These are phyloP conservation scores for Alca torda DNA, from an alignment of 2,797 vertebrate species.

Conservation along the genomic window DNA sequence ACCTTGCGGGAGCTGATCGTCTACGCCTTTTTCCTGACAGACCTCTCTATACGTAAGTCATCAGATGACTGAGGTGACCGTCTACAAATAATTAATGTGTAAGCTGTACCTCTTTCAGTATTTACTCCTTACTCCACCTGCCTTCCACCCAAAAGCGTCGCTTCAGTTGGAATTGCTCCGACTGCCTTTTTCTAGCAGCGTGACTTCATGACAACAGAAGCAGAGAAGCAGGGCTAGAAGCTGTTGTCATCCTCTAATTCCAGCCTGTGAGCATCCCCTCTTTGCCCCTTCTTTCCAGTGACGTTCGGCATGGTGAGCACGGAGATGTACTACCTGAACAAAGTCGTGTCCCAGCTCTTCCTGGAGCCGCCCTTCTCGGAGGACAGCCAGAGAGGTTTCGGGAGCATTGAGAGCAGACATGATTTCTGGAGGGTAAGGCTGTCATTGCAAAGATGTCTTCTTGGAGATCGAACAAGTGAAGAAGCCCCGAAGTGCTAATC, in stretches of 20 bases:
- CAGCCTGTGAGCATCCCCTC: neutral
- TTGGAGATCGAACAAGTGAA: neutral
- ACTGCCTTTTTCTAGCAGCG: neutral
- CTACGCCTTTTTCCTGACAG: slow-evolving; percentile 62
- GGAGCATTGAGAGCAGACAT: slow-evolving; percentile 46
- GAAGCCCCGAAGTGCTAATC: neutral
- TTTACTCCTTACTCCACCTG: neutral
- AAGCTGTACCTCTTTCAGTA: neutral
- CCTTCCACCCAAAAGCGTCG: neutral
- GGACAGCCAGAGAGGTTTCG: slow-evolving; percentile 9
- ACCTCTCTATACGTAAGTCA: slow-evolving; percentile 66
- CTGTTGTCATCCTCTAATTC: neutral
- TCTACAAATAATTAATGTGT: rapidly evolving
- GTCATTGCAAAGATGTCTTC: neutral
- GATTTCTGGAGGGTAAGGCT: slow-evolving; percentile 74
- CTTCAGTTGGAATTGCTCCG: neutral
- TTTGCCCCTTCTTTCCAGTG: slow-evolving; percentile 44
- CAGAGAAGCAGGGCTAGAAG: neutral
- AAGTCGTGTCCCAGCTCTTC: slow-evolving; percentile 66
- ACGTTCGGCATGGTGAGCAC: slow-evolving; percentile 66
- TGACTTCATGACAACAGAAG: neutral
- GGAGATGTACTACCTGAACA: slow-evolving; percentile 71
- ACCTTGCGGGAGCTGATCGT: slow-evolving; percentile 60
- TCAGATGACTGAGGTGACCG: neutral
- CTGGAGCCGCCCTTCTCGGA: slow-evolving; percentile 44